Conservation (phyloP, 2,888 invertebrate species). For the Smittia aterrima region DNA sequence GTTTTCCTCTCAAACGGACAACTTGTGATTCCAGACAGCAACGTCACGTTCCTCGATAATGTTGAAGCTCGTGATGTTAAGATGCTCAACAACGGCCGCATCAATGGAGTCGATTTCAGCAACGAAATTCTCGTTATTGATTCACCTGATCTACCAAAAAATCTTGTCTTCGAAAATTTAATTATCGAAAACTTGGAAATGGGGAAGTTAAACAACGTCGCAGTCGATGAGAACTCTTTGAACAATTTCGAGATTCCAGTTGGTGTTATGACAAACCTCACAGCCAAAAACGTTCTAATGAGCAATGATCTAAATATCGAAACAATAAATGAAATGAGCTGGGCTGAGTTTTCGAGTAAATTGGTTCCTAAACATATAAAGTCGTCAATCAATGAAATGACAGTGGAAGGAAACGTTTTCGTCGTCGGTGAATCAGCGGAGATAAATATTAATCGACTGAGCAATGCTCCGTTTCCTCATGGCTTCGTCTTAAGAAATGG, state of each 20-base stretch:
- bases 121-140: slow-evolving; percentile 22
- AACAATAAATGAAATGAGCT: slow-evolving; percentile 55
- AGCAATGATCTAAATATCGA: slow-evolving; percentile 48
- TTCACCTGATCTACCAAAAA: slow-evolving; percentile 7
- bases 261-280: slow-evolving; percentile 35
- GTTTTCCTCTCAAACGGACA: slow-evolving; percentile 47
- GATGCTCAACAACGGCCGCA: slow-evolving; percentile 1
- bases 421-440: slow-evolving; percentile 50
- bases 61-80: background rate
- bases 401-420: slow-evolving; percentile 55
- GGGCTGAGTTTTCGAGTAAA: slow-evolving; percentile 52
- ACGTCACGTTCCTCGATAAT: background rate
- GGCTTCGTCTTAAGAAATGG: slow-evolving; percentile 55
- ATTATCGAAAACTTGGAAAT: slow-evolving; percentile 43
- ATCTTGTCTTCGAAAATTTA: slow-evolving; percentile 37
- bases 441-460: slow-evolving; percentile 52
- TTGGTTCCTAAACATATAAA: slow-evolving; percentile 55
- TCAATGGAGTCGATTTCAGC: slow-evolving; percentile 29
- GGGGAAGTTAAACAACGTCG: slow-evolving; percentile 6
- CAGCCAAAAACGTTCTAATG: slow-evolving; percentile 43
- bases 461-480: slow-evolving; percentile 56
- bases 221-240: background rate
- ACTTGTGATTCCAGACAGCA: slow-evolving; percentile 43
- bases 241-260: slow-evolving; percentile 40
- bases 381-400: slow-evolving; percentile 51